Percentiles rank a stretch among this genome's conserved stretches.
phyloP scores from a whole-genome alignment of 2,888 invertebrate species.

The Cataglyphis cursor region DNA sequence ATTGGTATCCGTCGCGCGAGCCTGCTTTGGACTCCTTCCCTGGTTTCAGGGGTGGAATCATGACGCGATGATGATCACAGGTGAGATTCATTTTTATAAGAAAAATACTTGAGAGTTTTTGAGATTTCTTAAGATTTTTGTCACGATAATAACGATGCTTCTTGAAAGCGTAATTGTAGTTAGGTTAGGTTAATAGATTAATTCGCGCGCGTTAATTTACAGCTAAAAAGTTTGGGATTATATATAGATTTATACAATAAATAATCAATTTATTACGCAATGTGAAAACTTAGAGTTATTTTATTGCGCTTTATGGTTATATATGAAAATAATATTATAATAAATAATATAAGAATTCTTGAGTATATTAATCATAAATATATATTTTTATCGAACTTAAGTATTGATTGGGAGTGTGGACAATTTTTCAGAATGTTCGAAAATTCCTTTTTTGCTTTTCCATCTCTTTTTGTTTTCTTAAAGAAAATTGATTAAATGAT shows the following conservation, averaged over 20 bases:
- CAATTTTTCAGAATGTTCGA: no score
- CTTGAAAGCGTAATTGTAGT: no score
- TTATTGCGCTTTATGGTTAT: not conserved
- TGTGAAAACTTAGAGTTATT: no score
- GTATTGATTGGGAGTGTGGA: not conserved
- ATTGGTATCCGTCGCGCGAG: conserved; percentile 39
- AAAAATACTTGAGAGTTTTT: not conserved
- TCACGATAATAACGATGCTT: no score
- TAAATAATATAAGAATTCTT: not conserved
- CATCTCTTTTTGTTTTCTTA: no score
- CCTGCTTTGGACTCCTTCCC: conserved; percentile 13
- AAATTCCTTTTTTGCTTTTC: no score
- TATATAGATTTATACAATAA: no score
- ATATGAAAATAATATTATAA: not conserved
- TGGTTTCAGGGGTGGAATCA: conserved; percentile 9
- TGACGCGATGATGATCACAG: not conserved
- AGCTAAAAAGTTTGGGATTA: no score
- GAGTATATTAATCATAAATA: not conserved
- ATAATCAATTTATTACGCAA: no score
- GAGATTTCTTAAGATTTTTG: not conserved
- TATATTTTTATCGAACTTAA: not conserved
- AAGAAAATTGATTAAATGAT: no score
- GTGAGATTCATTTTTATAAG: not conserved
- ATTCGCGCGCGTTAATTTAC: no score
- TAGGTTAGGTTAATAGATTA: no score